Conservation (phyloP, 2,888 invertebrate genomes). For the Plutella xylostella region DNA sequence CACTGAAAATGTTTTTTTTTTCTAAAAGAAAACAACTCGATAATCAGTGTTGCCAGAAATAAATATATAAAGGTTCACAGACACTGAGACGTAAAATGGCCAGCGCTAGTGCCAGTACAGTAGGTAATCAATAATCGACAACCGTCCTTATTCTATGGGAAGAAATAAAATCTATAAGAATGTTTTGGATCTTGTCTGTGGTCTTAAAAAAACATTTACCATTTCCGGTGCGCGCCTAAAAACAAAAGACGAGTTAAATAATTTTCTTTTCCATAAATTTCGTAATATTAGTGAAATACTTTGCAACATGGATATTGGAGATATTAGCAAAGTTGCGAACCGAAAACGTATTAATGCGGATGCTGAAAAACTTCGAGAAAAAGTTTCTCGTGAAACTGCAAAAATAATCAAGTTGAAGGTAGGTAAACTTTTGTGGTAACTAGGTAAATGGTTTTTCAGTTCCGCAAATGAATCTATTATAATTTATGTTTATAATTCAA, state of each 20-base stretch:
- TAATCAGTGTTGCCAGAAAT: constrained; percentile 36
- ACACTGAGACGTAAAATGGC: no score
- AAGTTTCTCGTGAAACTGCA: constrained; percentile 40
- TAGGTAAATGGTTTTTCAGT: no score
- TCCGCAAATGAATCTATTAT: no score
- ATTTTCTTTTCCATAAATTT: not conserved
- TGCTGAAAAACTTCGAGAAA: constrained; percentile 43
- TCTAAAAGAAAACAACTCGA: constrained; percentile 53
- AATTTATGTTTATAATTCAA: not conserved
- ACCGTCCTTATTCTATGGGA: no score
- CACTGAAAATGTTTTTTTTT: constrained; percentile 56
- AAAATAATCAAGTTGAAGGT: constrained; percentile 54
- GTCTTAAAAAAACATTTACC: no score
- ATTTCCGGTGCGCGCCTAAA: no score
- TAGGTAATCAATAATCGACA: no score
- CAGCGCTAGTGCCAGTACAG: no score
- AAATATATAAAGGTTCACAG: no score
- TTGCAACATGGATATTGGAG: constrained; percentile 35
- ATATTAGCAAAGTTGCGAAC: constrained; percentile 37
- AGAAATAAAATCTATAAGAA: no score
- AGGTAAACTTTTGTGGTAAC: constrained; percentile 8
- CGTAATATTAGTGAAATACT: not conserved
- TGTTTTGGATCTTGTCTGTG: no score
- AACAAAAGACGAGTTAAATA: no score
- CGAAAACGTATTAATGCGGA: constrained; percentile 41